These are phyloP conservation scores for Gymnothorax javanicus DNA, from an alignment of 2,797 vertebrate species.

Conservation along the genomic window DNA sequence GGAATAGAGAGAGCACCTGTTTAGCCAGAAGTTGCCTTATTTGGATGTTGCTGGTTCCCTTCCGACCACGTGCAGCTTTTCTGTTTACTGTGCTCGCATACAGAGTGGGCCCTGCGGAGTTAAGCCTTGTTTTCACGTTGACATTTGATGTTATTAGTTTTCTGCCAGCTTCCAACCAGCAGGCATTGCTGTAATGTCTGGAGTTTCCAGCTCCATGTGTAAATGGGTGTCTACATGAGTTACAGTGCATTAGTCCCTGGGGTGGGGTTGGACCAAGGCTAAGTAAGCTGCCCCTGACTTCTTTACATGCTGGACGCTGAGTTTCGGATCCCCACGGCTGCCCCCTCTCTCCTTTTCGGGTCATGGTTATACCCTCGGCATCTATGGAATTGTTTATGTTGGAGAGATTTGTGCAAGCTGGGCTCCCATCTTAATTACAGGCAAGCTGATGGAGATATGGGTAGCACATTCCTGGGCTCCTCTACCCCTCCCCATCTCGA, in stretches of 20 bases:
- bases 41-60: not conserved
- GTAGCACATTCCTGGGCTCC: constrained; percentile 29
- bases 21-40: not conserved
- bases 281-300: not conserved
- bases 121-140: not conserved
- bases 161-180: not conserved
- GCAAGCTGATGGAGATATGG: constrained; percentile 37
- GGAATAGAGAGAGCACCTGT: not conserved
- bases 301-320: not conserved
- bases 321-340: not conserved
- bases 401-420: constrained; percentile 36
- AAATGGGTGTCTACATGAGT: not conserved
- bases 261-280: not conserved
- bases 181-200: not conserved
- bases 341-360: constrained; percentile 5
- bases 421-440: constrained; percentile 37
- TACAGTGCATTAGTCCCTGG: no score
- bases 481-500: constrained; percentile 32
- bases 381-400: constrained; percentile 41
- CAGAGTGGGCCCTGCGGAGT: not conserved
- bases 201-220: not conserved
- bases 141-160: not conserved
- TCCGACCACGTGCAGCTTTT: not conserved
- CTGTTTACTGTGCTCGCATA: not conserved
- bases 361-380: constrained; percentile 34